Conservation (phyloP, 2,888 invertebrate species). For the Tiliacea aurago region DNA sequence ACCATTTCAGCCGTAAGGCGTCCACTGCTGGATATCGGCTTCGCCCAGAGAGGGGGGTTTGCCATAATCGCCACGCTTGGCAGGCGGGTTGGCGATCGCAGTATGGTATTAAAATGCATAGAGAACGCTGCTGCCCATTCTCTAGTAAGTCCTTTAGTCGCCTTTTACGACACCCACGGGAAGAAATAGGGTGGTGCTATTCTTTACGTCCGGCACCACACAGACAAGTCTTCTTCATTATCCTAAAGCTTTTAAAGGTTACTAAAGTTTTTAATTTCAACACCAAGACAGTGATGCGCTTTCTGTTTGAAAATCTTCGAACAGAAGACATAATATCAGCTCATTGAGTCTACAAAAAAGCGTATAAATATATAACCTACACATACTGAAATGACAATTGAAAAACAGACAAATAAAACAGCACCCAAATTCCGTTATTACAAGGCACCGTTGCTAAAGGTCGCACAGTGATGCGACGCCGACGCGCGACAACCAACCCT, state of each 20-base stretch:
- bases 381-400: slow-evolving; percentile 38
- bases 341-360: slow-evolving; percentile 4
- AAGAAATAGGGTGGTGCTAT: too few species aligned
- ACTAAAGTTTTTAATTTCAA: neutral
- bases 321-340: slow-evolving; percentile 11
- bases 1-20: too few species aligned
- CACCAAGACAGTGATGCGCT: neutral
- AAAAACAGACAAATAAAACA: slow-evolving; percentile 69
- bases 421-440: slow-evolving; percentile 61
- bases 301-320: neutral
- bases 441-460: slow-evolving; percentile 66
- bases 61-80: too few species aligned
- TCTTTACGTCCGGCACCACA: too few species aligned
- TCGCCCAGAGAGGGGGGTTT: too few species aligned
- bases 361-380: neutral
- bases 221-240: too few species aligned
- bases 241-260: neutral
- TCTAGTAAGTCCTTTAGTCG: too few species aligned
- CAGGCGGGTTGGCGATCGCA: too few species aligned
- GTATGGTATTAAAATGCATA: too few species aligned
- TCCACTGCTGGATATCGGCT: too few species aligned
- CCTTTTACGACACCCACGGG: too few species aligned
- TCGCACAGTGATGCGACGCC: slow-evolving; percentile 73
- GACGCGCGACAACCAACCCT: slow-evolving; percentile 71
- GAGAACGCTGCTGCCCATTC: too few species aligned